Conservation (phyloP, 2,888 invertebrate species). For the Epistrophella euchroma region DNA sequence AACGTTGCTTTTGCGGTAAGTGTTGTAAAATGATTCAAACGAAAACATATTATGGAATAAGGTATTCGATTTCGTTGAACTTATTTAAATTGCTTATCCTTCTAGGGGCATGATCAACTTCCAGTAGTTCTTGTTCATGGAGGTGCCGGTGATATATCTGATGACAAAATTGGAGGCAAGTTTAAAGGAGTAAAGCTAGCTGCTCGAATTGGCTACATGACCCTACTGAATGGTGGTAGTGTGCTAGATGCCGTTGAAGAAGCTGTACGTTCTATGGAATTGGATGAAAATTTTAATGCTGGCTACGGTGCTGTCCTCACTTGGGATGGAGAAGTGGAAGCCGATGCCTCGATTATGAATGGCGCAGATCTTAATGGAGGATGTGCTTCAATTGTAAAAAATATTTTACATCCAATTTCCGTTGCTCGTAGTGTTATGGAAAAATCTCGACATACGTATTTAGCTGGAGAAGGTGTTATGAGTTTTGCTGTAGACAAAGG, state of each 20-base stretch:
- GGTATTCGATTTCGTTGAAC: neutral
- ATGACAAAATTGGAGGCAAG: slow-evolving; percentile 86
- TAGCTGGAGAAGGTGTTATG: slow-evolving; percentile 90
- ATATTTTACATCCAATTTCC: slow-evolving; percentile 90
- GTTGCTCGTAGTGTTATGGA: slow-evolving; percentile 91
- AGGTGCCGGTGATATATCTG: slow-evolving; percentile 90
- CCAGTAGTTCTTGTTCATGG: slow-evolving; percentile 91
- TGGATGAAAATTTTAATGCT: slow-evolving; percentile 91
- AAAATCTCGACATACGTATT: slow-evolving; percentile 88
- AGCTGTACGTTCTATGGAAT: slow-evolving; percentile 90
- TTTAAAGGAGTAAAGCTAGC: slow-evolving; percentile 88
- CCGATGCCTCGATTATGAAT: slow-evolving; percentile 93
- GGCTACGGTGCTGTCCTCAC: slow-evolving; percentile 93
- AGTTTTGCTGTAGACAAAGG: slow-evolving; percentile 87
- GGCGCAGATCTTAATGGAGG: slow-evolving; percentile 89
- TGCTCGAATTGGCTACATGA: slow-evolving; percentile 86
- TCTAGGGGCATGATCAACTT: neutral
- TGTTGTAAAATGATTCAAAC: neutral
- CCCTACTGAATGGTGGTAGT: slow-evolving; percentile 86
- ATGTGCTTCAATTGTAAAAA: slow-evolving; percentile 89
- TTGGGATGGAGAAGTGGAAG: slow-evolving; percentile 90
- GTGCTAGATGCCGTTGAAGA: slow-evolving; percentile 91
- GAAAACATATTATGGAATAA: too few relatives aligned
- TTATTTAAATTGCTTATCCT: neutral
- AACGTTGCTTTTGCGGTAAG: neutral